Evolutionary conservation across 2,113 vertebrate genomes (phyloP).

Genomic region (Ramphastos sulfuratus): DNA sequence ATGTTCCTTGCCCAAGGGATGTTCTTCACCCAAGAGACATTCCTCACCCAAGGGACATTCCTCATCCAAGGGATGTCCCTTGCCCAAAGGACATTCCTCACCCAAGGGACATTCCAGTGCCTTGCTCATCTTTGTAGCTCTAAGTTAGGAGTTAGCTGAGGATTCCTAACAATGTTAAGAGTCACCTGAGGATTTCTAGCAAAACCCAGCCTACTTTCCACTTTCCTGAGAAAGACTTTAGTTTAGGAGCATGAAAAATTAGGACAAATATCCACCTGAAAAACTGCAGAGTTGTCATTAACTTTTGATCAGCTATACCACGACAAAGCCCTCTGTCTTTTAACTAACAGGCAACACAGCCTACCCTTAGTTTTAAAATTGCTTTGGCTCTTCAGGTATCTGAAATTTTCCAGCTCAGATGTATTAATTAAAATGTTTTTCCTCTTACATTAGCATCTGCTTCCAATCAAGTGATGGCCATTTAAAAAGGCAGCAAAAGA

Average conservation of each 20-base stretch:
- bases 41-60: too few relatives aligned
- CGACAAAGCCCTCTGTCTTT: not conserved
- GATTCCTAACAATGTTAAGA: not conserved
- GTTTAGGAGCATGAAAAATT: not conserved
- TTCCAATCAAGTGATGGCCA: slow-evolving; percentile 67
- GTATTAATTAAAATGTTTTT: slow-evolving; percentile 68
- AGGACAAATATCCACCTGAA: not conserved
- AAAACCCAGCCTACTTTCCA: not conserved
- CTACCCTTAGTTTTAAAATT: not conserved
- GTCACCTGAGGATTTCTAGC: not conserved
- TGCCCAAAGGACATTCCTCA: too few relatives aligned
- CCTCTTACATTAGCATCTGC: slow-evolving; percentile 56
- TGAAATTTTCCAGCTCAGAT: slow-evolving; percentile 42
- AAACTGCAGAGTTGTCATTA: not conserved
- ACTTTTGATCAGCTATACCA: not conserved
- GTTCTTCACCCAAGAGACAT: too few relatives aligned
- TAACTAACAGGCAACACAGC: not conserved
- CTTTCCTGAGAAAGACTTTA: not conserved
- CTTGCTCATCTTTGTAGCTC: too few relatives aligned
- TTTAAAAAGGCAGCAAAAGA: slow-evolving; percentile 66
- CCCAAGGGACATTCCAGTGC: too few relatives aligned
- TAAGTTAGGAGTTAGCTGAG: not conserved
- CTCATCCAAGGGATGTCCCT: too few relatives aligned
- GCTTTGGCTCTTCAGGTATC: slow-evolving; percentile 3
- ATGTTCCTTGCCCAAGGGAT: too few relatives aligned